These are phyloP conservation scores for Anser cygnoides DNA, from an alignment of 2,113 vertebrate species.

Conservation along the genomic window DNA sequence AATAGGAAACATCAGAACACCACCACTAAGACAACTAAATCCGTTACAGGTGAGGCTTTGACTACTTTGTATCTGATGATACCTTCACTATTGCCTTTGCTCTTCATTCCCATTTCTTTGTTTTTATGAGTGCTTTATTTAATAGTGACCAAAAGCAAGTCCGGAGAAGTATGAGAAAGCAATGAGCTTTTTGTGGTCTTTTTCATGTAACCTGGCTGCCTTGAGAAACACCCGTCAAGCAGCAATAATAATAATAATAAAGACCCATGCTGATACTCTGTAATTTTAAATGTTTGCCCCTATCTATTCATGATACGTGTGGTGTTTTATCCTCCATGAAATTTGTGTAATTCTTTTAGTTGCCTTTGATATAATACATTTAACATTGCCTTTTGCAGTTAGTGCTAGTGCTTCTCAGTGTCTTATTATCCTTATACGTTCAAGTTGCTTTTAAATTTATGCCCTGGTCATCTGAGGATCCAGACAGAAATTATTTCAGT, in stretches of 20 bases:
- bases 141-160: not conserved
- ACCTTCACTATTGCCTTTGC: rapidly evolving
- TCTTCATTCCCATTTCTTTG: rapidly evolving
- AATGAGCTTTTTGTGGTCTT: not conserved
- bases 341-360: not conserved
- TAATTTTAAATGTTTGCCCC: not conserved
- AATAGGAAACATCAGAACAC: slow-evolving; percentile 55
- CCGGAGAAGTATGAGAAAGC: not conserved
- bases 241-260: not conserved
- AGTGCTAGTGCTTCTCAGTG: too few relatives aligned
- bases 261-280: not conserved
- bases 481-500: not conserved
- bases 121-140: not conserved
- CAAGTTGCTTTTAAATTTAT: not conserved
- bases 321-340: not conserved
- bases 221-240: not conserved
- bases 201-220: not conserved
- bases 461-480: not conserved
- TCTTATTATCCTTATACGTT: rapidly evolving
- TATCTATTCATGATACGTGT: too few relatives aligned
- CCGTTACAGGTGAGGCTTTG: slow-evolving; percentile 41
- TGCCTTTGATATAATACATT: not conserved
- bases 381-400: not conserved
- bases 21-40: slow-evolving; percentile 23
- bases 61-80: not conserved